A percentile compares a stretch with the other conserved stretches of the same genome.
phyloP scores from a whole-genome alignment of 2,113 vertebrate genomes.

The Holacanthus passer region DNA sequence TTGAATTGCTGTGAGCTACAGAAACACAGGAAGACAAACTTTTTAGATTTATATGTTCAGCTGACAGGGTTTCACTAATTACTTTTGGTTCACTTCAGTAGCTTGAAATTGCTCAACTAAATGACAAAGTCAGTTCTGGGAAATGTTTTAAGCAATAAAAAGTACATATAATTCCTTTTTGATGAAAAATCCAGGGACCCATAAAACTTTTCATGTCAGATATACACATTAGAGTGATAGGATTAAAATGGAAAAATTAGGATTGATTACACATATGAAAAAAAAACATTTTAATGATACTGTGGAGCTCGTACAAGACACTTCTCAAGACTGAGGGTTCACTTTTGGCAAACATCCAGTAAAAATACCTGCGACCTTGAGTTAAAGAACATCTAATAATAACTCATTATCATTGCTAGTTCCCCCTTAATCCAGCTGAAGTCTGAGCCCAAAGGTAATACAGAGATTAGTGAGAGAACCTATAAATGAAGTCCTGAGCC shows the following conservation, averaged over 20 bases:
- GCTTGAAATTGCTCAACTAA: conserved; percentile 8
- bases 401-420: background rate
- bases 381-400: background rate
- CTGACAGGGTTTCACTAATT: background rate
- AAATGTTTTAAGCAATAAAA: conserved; percentile 5
- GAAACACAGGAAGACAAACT: background rate
- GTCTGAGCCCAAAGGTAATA: background rate
- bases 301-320: background rate
- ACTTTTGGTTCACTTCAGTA: background rate
- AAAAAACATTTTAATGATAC: conserved; percentile 10
- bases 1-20: background rate
- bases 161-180: background rate
- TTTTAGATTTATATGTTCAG: background rate
- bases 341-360: background rate
- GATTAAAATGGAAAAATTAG: conserved; percentile 4
- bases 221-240: conserved; percentile 3
- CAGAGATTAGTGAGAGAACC: conserved; percentile 7
- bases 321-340: background rate
- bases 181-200: background rate
- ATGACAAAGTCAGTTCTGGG: background rate
- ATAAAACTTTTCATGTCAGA: conserved; percentile 15
- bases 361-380: conserved; percentile 8
- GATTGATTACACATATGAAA: conserved; percentile 23
- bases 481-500: background rate
- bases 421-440: background rate